Percentiles rank a stretch among this genome's conserved stretches.
Evolutionary conservation across 2,797 vertebrate genomes (phyloP).

Genomic region (Myripristis murdjan): DNA sequence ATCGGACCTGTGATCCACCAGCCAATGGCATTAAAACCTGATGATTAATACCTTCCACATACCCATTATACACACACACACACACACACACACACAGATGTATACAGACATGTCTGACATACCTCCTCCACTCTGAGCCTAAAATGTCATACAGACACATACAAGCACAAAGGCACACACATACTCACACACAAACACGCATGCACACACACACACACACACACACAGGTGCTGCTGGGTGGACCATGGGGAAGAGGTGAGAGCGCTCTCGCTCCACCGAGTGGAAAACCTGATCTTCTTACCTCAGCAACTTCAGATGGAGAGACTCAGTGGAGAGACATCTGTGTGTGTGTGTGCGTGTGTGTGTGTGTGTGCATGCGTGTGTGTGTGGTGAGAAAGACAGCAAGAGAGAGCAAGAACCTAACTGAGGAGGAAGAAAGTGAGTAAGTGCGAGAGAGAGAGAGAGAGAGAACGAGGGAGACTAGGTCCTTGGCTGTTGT

Average conservation of each 20-base stretch:
- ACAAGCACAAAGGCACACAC: conserved; percentile 12
- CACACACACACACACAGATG: conserved; percentile 26
- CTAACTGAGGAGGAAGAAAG: conserved; percentile 45
- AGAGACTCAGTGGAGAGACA: conserved; percentile 75
- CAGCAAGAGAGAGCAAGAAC: conserved; percentile 16
- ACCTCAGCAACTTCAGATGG: conserved; percentile 87
- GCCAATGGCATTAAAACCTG: conserved; percentile 31
- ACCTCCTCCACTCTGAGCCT: conserved; percentile 62
- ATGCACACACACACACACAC: conserved; percentile 43
- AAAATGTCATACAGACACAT: conserved; percentile 66
- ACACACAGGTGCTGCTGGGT: conserved; percentile 79
- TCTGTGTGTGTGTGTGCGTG: conserved; percentile 62
- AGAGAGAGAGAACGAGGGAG: conserved; percentile 44
- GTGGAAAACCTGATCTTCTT: conserved; percentile 89
- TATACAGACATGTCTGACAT: conserved; percentile 57
- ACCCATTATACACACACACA: conserved; percentile 22
- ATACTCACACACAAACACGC: conserved; percentile 29
- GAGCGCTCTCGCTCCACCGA: conserved; percentile 82
- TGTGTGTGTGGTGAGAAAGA: conserved; percentile 25
- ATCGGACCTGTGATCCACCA: conserved; percentile 13
- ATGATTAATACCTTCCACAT: conserved; percentile 49
- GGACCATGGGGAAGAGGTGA: conserved; percentile 80
- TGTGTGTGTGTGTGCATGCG: conserved; percentile 45
- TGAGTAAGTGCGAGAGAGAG: conserved; percentile 38
- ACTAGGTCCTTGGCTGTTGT: conserved; percentile 53